These are phyloP conservation scores for Solea solea DNA, from an alignment of 2,113 vertebrate genomes.

Conservation along the genomic window DNA sequence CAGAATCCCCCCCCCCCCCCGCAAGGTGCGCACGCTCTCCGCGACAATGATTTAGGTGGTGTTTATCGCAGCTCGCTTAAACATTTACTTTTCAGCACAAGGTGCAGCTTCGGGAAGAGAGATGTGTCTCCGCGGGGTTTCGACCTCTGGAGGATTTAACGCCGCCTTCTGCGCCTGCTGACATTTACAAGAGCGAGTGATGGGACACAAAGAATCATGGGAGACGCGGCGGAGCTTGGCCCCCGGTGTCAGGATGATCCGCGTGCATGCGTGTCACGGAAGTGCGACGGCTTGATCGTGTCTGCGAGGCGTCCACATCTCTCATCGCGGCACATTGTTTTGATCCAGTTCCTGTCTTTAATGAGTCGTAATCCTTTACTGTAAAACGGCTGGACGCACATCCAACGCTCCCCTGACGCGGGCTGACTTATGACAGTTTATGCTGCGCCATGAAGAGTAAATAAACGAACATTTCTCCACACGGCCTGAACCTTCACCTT, in stretches of 20 bases:
- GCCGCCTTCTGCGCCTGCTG: constrained; percentile 9
- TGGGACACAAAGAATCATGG: constrained; percentile 37
- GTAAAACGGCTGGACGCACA: constrained; percentile 52
- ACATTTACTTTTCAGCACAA: constrained; percentile 79
- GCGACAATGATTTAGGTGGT: constrained; percentile 68
- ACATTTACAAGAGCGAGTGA: constrained; percentile 65
- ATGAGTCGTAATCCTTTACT: constrained; percentile 68
- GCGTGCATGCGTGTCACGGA: constrained; percentile 12
- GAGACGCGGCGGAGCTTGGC: constrained; percentile 1
- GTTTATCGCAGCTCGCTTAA: constrained; percentile 75
- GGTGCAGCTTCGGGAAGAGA: constrained; percentile 67
- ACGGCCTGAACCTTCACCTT: constrained; percentile 40
- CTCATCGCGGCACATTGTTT: constrained; percentile 65
- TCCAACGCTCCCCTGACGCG: constrained; percentile 44
- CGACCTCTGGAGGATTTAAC: constrained; percentile 60
- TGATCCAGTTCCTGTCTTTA: constrained; percentile 71
- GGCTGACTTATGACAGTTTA: constrained; percentile 70
- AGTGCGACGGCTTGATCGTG: neutral
- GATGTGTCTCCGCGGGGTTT: constrained; percentile 46
- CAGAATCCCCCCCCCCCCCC: constrained; percentile 65
- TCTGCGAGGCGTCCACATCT: constrained; percentile 22
- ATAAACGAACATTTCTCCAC: constrained; percentile 53
- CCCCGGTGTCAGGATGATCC: neutral
- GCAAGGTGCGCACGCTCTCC: constrained; percentile 55
- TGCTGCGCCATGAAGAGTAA: constrained; percentile 33